Evolutionary conservation across 2,113 vertebrate genomes (phyloP), one percentile per base, ranked within the genome.

Genomic region (Hyla sarda): DNA sequence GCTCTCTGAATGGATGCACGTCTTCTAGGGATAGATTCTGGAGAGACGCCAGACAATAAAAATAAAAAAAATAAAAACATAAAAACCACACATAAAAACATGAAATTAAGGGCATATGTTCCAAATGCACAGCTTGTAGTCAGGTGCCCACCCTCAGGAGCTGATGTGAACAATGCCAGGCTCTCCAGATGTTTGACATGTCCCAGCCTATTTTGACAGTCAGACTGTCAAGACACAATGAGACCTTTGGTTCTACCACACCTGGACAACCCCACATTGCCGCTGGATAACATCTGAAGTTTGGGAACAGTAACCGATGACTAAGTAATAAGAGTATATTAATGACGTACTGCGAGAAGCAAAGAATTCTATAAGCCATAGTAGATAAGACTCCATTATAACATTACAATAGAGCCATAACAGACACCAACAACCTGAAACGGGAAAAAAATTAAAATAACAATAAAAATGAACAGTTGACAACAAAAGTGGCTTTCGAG

Each of bases 401-500:
- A 76, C 8, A 78, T 48, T 48, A 48, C 12, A 48, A 48, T 48
- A 41, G 34, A 78, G 25, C n/a, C 74, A 76, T 48, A 25, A 65
- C 52, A 60, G 25, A 76, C 73, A 37, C 58, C 56, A 54, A 85
- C 17, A 69, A 78, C 45, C 41, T 12, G 73, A 80, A 67, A 65
- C 56, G 25, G 62, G 13, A 23, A 56, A 71, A 58, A 65, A 71
- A 73, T 0, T 30, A 67, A 37, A 60, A 3, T 25, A 71, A 58
- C 50, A 71, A 73, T 0, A 32, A 67, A 37, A 60, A 3, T 25
- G 11, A 23, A 73, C 48, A 77, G n/a, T 11, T 37, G 34, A 77
- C 37, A 37, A 75, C 16, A 67, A 54, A 28, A 72, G 76, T 74
- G 77, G 77, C 69, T 73, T 86, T 74, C 48, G 1, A 81, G 67